Evolutionary conservation across 2,113 vertebrate genomes (phyloP).

Genomic region (Ailurus styani): DNA sequence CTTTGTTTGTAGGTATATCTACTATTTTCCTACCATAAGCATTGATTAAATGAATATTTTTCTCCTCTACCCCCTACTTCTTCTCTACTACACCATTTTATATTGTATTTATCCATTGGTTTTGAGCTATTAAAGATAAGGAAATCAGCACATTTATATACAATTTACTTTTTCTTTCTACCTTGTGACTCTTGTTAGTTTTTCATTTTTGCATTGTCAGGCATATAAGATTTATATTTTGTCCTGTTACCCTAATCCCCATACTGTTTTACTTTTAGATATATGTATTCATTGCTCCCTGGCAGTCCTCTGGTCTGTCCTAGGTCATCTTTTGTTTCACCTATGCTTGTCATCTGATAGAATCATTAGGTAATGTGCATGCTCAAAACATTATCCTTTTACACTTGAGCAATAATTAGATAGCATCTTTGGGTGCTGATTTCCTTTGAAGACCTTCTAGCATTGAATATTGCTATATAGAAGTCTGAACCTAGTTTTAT

Average conservation of each 20-base stretch:
- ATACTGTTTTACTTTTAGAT: not conserved
- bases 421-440: not conserved
- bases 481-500: not conserved
- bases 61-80: not conserved
- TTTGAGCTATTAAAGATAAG: not conserved
- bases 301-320: not conserved
- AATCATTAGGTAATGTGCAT: not conserved
- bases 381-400: not conserved
- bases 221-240: not conserved
- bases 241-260: not conserved
- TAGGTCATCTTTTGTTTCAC: not conserved
- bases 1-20: not conserved
- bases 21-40: not conserved
- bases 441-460: not conserved
- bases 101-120: not conserved
- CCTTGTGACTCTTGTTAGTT: not conserved
- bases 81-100: not conserved
- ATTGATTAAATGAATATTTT: not conserved
- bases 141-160: not conserved
- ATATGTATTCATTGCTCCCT: not conserved
- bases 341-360: not conserved
- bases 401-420: not conserved
- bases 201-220: not conserved
- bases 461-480: not conserved
- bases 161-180: not conserved